A percentile compares a stretch with the other conserved stretches of the same genome.
These are phyloP conservation scores for Synaphobranchus kaupii DNA, from an alignment of 2,797 vertebrate genomes.

Conservation along the genomic window DNA sequence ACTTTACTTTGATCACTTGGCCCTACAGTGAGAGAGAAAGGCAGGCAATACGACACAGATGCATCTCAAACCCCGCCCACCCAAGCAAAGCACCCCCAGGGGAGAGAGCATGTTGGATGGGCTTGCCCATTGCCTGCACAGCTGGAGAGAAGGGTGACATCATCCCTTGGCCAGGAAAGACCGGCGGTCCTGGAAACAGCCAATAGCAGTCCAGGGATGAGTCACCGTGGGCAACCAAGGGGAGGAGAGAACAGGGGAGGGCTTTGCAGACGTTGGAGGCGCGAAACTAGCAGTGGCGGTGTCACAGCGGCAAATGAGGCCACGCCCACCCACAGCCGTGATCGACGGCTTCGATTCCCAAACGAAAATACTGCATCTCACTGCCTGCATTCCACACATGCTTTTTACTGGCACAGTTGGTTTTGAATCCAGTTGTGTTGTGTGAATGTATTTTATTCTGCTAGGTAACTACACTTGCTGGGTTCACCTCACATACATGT, in stretches of 20 bases:
- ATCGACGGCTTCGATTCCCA: not conserved
- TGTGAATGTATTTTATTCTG: not conserved
- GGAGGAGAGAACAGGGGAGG: constrained; percentile 20
- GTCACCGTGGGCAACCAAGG: constrained; percentile 12
- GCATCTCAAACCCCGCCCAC: not conserved
- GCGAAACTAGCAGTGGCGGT: no score
- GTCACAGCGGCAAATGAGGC: not conserved
- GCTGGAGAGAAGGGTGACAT: constrained; percentile 50
- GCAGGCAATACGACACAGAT: not conserved
- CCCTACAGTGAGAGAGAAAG: not conserved
- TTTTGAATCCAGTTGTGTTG: not conserved
- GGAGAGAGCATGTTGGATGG: constrained; percentile 29
- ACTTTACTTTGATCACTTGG: not conserved
- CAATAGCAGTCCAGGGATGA: constrained; percentile 18
- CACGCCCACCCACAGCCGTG: not conserved
- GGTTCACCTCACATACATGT: not conserved
- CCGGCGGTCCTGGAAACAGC: constrained; percentile 39
- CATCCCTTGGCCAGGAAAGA: constrained; percentile 40
- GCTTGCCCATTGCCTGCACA: constrained; percentile 40
- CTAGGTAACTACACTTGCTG: not conserved
- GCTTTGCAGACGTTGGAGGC: no score
- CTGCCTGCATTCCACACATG: not conserved
- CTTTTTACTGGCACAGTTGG: not conserved
- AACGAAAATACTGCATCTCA: not conserved
- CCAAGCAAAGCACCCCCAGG: not conserved